Evolutionary conservation across 2,888 invertebrate species (phyloP), one percentile per base, ranked within the genome.

Genomic region (Minunthozetes semirufus): DNA sequence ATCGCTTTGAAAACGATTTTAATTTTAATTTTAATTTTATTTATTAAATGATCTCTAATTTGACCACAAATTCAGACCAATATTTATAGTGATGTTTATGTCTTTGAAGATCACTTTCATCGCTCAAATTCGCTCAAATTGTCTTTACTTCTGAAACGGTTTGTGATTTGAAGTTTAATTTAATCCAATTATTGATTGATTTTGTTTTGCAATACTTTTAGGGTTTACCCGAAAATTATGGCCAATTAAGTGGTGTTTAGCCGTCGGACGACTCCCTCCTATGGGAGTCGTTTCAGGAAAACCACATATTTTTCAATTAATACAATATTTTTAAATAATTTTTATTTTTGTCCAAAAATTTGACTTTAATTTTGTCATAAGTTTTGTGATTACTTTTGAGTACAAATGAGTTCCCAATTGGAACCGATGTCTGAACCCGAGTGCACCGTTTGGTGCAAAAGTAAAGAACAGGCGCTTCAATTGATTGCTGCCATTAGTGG

Each of bases 391-490:
- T 19, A 27, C 4, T n/a, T 59, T 50, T n/a, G 11, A 11, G 22
- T 56, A 56, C 56, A 56, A 56, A 25, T 56, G 56, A 25, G 22
- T 25, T 15, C n/a, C n/a, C n/a, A n/a, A n/a, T n/a, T n/a, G 19
- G 25, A 25, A 6, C 56, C 56, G 42, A 42, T 42, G 8, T 42
- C 42, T 0, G 76, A 75, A 53, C 76, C 74, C 46, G 79, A 80
- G 63, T 80, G 80, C 74, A 79, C 79, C 8, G 78, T 80, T 27
- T 82, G 80, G 76, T 83, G 83, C 76, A 80, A 80, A 25, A 84
- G 84, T n/a, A 80, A 79, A 48, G 75, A 77, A 75, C 84, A 84
- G 80, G 83, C 82, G 4, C 76, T 78, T 19, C 80, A 82, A 68
- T 76, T 84, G 59, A 80, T 81, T 73, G 79, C 80, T 25, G 81